These are phyloP conservation scores for Pagrus major DNA, from an alignment of 2,113 vertebrate species.

Conservation along the genomic window DNA sequence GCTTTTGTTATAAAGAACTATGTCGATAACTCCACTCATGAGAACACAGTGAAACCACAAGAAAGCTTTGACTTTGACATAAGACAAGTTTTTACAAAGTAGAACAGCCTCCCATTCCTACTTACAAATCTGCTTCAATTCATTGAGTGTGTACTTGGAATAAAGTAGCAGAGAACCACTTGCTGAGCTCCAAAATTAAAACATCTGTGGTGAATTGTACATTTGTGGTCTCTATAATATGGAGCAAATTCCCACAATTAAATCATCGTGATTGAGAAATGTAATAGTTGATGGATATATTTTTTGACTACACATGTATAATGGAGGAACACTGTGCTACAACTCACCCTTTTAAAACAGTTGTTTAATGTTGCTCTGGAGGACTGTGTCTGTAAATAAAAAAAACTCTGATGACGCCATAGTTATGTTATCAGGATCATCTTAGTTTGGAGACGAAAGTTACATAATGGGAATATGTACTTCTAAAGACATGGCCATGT, in stretches of 20 bases:
- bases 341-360: background rate
- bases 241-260: slow-evolving; percentile 50
- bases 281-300: slow-evolving; percentile 43
- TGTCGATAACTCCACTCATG: slow-evolving; percentile 29
- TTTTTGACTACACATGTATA: background rate
- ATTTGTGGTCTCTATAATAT: slow-evolving; percentile 43
- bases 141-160: slow-evolving; percentile 44
- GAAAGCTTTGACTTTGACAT: slow-evolving; percentile 39
- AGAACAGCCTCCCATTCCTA: slow-evolving; percentile 44
- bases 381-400: background rate
- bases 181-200: slow-evolving; percentile 55
- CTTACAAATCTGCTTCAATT: slow-evolving; percentile 64
- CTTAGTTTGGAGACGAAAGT: background rate
- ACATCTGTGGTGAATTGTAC: slow-evolving; percentile 68
- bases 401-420: background rate
- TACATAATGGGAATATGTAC: background rate
- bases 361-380: background rate
- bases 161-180: slow-evolving; percentile 54
- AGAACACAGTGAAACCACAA: slow-evolving; percentile 50
- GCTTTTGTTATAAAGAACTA: slow-evolving; percentile 23
- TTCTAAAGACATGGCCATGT: background rate
- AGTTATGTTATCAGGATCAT: background rate
- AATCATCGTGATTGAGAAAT: slow-evolving; percentile 59
- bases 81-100: slow-evolving; percentile 38
- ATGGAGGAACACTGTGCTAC: background rate